A percentile compares a stretch with the other conserved stretches of the same genome.
Evolutionary conservation across 2,888 invertebrate species (phyloP).

Genomic region (Folsomia manolachei): DNA sequence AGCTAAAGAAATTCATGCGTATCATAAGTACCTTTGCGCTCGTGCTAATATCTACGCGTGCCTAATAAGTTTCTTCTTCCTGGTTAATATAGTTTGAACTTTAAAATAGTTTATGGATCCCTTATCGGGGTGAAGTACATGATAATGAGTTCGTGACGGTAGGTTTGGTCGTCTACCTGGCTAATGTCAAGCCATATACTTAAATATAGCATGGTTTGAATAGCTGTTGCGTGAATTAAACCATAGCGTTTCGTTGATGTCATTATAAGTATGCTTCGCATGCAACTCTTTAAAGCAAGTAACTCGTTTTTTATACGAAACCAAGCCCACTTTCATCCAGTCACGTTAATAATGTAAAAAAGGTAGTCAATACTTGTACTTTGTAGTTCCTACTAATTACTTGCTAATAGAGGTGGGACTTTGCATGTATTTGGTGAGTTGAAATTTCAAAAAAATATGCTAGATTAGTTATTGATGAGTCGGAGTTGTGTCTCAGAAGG

Average conservation of each 20-base stretch:
- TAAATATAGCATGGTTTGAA: too few relatives aligned
- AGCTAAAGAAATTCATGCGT: too few relatives aligned
- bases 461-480: too few relatives aligned
- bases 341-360: background rate
- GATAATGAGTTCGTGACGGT: background rate
- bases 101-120: background rate
- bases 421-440: background rate
- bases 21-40: too few relatives aligned
- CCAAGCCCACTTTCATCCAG: background rate
- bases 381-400: conserved; percentile 1
- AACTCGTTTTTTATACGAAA: background rate
- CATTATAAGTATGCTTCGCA: background rate
- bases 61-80: too few relatives aligned
- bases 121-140: background rate
- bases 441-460: too few relatives aligned
- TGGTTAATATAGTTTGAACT: background rate
- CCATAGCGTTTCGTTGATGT: too few relatives aligned
- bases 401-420: background rate
- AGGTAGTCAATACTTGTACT: conserved; percentile 4
- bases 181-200: too few relatives aligned
- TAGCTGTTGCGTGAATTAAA: too few relatives aligned
- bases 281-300: background rate
- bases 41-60: too few relatives aligned
- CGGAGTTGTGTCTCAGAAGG: too few relatives aligned
- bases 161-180: background rate